Base-by-base conservation (phyloP, 2,888 invertebrate species). In the Perdita meconis region DNA sequence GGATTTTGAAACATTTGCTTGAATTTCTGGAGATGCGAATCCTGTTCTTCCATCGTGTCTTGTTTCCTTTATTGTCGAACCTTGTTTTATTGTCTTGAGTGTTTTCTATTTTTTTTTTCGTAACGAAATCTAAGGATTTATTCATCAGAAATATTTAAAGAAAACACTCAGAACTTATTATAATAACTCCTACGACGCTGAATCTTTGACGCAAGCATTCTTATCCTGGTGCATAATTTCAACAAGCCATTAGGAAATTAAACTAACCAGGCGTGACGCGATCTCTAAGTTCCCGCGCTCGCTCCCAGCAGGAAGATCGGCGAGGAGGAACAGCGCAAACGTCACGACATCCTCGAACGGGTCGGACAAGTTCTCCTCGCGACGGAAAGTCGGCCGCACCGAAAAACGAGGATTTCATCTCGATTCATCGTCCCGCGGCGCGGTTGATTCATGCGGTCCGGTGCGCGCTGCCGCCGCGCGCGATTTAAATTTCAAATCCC, bases 401-500 rank as follows among this genome's bases (percentile, higher is more conserved):
- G 56, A 70, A 77, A 83, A 74, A 69, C 55, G 40, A 59, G 36
- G 40, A 61, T 67, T 34, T 69, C 69, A 64, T 68, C 50, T 51
- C 71, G 68, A 83, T 65, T 83, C 85, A 69, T 65, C 70, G 67
- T 65, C 59, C n/a, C n/a, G n/a, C 42, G 77, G 68, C 55, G 47
- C 57, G 56, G 56, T 73, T 85, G 84, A 85, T 85, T 85, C 80
- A 82, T 78, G 72, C 66, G 68, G 70, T 80, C n/a, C 71, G 47
- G 72, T 66, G 66, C 42, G 61, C 51, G 50, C 22, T 40, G 59
- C 47, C 51, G 34, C 42, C 60, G 65, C 64, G 74, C 70, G 81
- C 69, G 60, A 85, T 89, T 88, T 86, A 80, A 85, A 88, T 85
- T 88, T 89, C 78, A 89, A 89, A 89, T 88, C 81, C 73, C n/a